phyloP scores from a whole-genome alignment of 2,888 invertebrate species.

The Ametastegia equiseti region DNA sequence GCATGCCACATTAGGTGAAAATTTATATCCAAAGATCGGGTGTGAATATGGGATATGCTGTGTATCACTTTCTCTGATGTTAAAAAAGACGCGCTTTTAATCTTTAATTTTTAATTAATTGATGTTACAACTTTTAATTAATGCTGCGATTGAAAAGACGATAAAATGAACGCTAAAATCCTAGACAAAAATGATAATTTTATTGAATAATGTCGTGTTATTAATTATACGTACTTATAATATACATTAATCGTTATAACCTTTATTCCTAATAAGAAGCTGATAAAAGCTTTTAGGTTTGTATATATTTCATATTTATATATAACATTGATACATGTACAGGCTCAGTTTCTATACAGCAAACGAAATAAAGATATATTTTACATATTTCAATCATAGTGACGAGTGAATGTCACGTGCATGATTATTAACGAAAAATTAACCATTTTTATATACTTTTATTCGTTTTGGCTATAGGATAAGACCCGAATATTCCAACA shows the following conservation, averaged over 20 bases:
- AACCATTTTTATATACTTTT: not conserved
- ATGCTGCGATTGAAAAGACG: constrained; percentile 23
- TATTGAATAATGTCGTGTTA: not conserved
- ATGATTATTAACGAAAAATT: not conserved
- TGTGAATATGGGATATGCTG: not conserved
- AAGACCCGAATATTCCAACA: not conserved
- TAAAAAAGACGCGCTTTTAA: not conserved
- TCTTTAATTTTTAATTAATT: constrained; percentile 4
- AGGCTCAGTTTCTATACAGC: constrained; percentile 25
- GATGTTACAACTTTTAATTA: not conserved
- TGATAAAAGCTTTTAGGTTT: constrained; percentile 57
- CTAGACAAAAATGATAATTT: not conserved
- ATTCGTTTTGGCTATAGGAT: not conserved
- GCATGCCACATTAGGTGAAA: not conserved
- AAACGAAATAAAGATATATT: not conserved
- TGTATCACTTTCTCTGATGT: constrained; percentile 15
- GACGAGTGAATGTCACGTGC: not conserved
- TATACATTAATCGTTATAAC: constrained; percentile 33
- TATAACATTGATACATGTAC: constrained; percentile 53
- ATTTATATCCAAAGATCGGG: not conserved
- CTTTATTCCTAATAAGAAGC: constrained; percentile 56
- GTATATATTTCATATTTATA: constrained; percentile 10
- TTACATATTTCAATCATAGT: not conserved
- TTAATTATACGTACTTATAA: constrained; percentile 9
- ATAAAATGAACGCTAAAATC: not conserved